Evolutionary conservation across 2,888 invertebrate genomes (phyloP).

Genomic region (Orchesellides sinensis): DNA sequence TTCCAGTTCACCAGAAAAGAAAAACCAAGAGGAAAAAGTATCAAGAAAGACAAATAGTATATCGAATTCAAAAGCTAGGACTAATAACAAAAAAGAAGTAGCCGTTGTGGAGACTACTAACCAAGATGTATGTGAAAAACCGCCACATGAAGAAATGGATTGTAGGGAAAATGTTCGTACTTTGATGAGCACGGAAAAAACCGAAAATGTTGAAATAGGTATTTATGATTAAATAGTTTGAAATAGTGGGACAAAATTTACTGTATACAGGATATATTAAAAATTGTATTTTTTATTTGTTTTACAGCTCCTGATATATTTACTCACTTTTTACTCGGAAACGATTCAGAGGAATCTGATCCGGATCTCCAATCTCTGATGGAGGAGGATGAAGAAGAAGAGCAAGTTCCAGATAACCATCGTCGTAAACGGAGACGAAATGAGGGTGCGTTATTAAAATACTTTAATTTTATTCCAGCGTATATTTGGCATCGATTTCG

Average conservation of each 20-base stretch:
- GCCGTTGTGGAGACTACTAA: too few relatives aligned
- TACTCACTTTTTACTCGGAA: conserved; percentile 31
- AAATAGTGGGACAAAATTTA: neutral
- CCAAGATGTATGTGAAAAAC: too few relatives aligned
- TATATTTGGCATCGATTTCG: neutral
- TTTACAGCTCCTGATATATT: conserved; percentile 35
- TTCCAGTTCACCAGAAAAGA: too few relatives aligned
- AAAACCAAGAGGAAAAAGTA: too few relatives aligned
- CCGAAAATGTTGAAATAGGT: conserved; percentile 42
- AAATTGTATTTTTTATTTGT: neutral
- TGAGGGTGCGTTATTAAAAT: too few relatives aligned
- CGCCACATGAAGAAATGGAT: too few relatives aligned
- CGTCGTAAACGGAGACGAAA: conserved; percentile 11
- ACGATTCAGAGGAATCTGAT: neutral
- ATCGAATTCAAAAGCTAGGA: too few relatives aligned
- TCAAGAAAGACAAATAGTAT: too few relatives aligned
- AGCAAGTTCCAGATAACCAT: neutral
- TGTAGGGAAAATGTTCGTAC: neutral
- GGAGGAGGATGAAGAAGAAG: conserved; percentile 9
- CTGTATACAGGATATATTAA: neutral
- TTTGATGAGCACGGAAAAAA: neutral
- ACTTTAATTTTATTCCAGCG: too few relatives aligned
- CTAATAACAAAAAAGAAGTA: too few relatives aligned
- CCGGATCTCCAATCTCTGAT: neutral
- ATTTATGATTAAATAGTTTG: neutral